These are phyloP conservation scores for Fissipunctia ypsillon DNA, from an alignment of 2,888 invertebrate species.

Conservation along the genomic window DNA sequence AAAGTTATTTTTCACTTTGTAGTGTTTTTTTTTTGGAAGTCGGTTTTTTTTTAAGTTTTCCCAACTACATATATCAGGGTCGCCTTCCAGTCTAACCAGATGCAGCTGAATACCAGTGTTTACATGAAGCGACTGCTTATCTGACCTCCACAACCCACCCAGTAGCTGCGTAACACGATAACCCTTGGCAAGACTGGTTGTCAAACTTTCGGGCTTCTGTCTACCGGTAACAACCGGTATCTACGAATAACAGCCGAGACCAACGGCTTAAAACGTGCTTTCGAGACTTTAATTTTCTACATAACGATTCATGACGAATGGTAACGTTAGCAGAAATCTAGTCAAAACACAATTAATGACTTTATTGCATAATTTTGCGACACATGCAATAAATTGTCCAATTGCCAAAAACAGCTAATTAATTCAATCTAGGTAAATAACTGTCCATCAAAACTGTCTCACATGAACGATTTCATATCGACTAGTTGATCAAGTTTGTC, in stretches of 20 bases:
- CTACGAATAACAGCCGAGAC: not conserved
- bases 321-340: slow-evolving; percentile 1
- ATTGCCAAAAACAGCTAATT: slow-evolving; percentile 18
- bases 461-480: slow-evolving; percentile 56
- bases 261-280: not conserved
- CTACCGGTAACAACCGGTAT: not conserved
- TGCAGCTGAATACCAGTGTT: not conserved
- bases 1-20: no score
- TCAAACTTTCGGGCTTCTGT: not conserved
- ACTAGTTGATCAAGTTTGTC: slow-evolving; percentile 48
- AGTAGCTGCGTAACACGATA: no score
- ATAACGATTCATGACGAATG: not conserved
- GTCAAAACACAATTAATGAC: not conserved
- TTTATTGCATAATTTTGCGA: slow-evolving; percentile 16
- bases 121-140: not conserved
- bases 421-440: slow-evolving; percentile 42
- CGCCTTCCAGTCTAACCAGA: not conserved
- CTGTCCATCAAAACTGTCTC: slow-evolving; percentile 34
- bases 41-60: no score
- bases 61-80: not conserved
- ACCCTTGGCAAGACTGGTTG: not conserved
- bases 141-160: no score
- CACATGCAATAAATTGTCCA: not conserved
- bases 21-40: no score
- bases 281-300: not conserved